phyloP scores from a whole-genome alignment of 2,113 vertebrate genomes.

The Cricetomys ansorgei region DNA sequence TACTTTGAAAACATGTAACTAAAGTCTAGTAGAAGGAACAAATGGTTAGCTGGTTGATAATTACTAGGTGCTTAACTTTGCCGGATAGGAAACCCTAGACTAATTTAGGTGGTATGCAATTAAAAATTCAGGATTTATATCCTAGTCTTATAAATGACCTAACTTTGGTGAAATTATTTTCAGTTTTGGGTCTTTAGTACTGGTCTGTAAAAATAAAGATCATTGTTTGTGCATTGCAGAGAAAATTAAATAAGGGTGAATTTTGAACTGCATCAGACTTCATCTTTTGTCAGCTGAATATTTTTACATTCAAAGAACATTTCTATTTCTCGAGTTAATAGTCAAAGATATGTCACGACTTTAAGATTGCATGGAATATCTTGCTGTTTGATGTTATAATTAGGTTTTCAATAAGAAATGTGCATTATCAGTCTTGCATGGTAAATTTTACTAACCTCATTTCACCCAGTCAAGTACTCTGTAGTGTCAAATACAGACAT shows the following conservation, averaged over 20 bases:
- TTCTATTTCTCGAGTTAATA: slow-evolving; percentile 58
- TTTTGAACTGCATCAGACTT: slow-evolving; percentile 17
- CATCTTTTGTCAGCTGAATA: slow-evolving; percentile 16
- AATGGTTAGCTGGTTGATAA: neutral
- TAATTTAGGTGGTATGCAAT: neutral
- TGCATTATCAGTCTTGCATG: slow-evolving; percentile 20
- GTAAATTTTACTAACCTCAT: slow-evolving; percentile 68
- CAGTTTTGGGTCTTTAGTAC: slow-evolving; percentile 5
- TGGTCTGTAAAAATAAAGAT: neutral
- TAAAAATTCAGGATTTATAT: slow-evolving; percentile 8
- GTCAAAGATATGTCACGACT: slow-evolving; percentile 31
- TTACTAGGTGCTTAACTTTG: neutral
- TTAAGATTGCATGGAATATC: slow-evolving; percentile 26
- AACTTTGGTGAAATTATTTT: slow-evolving; percentile 38
- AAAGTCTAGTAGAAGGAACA: neutral
- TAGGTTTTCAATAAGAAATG: slow-evolving; percentile 53
- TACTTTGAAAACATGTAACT: neutral
- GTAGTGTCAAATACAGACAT: slow-evolving; percentile 52
- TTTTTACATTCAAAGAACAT: slow-evolving; percentile 10
- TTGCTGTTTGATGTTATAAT: slow-evolving; percentile 43
- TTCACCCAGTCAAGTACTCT: slow-evolving; percentile 70
- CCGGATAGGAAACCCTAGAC: neutral
- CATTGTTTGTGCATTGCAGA: neutral
- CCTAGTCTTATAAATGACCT: neutral
- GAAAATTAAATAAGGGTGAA: slow-evolving; percentile 8